phyloP scores from a whole-genome alignment of 2,888 invertebrate genomes.

The Augochlorella aurata region DNA sequence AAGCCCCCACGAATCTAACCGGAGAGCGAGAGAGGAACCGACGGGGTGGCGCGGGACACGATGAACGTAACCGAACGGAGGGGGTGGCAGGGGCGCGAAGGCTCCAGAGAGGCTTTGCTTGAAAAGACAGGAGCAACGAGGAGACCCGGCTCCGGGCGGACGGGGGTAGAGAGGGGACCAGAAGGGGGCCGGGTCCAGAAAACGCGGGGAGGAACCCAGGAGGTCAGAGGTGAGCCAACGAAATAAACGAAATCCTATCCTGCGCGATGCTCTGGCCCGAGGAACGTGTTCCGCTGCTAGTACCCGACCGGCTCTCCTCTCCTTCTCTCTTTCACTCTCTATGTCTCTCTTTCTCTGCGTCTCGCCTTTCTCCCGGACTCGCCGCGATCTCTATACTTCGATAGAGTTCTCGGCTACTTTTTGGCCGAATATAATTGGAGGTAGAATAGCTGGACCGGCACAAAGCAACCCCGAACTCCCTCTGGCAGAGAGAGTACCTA shows the following conservation, averaged over 20 bases:
- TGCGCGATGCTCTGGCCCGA: constrained; percentile 69
- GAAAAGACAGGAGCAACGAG: constrained; percentile 44
- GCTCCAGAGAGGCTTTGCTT: constrained; percentile 47
- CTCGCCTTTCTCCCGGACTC: constrained; percentile 8
- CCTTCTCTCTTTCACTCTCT: constrained; percentile 64
- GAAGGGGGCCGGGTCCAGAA: constrained; percentile 23
- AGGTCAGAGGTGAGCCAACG: constrained; percentile 83
- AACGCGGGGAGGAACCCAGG: constrained; percentile 40
- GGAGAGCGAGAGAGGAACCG: constrained; percentile 38
- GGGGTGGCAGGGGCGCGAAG: constrained; percentile 27
- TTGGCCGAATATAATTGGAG: constrained; percentile 22
- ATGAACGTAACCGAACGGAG: constrained; percentile 10
- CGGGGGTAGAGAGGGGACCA: neutral
- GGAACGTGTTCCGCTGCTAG: constrained; percentile 17
- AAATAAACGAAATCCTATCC: constrained; percentile 77
- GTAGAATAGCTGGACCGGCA: constrained; percentile 5
- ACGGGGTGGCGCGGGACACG: neutral
- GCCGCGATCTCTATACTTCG: constrained; percentile 9
- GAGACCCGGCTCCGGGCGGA: neutral
- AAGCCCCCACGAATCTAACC: constrained; percentile 65
- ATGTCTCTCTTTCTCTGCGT: neutral
- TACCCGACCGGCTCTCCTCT: constrained; percentile 52
- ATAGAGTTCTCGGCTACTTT: constrained; percentile 8
- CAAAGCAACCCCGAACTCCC: neutral
- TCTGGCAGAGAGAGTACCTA: neutral